Percentiles rank a stretch among this genome's conserved stretches.
These are phyloP conservation scores for Andrena chrysosceles DNA, from an alignment of 2,888 invertebrate genomes.

Conservation along the genomic window DNA sequence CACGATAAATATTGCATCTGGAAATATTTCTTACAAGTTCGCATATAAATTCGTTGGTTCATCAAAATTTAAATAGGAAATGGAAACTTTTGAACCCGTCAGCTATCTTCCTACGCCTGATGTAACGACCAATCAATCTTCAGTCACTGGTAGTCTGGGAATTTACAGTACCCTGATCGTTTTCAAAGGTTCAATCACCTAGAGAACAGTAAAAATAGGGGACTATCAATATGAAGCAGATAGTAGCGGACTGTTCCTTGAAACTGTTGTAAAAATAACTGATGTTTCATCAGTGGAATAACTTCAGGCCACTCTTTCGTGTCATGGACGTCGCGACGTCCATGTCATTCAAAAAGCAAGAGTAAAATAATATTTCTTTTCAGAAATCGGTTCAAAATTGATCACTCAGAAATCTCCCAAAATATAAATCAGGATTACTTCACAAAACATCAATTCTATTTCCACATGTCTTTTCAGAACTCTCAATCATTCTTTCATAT, in stretches of 20 bases:
- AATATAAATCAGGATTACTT: background rate
- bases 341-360: background rate
- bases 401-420: background rate
- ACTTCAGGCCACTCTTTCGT: slow-evolving; percentile 35
- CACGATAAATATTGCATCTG: too few species aligned
- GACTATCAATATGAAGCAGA: slow-evolving; percentile 50
- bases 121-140: background rate
- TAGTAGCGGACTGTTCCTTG: slow-evolving; percentile 39
- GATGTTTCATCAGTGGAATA: slow-evolving; percentile 43
- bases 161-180: background rate
- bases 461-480: too few species aligned
- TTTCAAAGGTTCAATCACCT: slow-evolving; percentile 53
- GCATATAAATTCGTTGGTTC: background rate
- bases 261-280: slow-evolving; percentile 49
- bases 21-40: background rate
- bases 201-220: slow-evolving; percentile 47
- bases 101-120: background rate
- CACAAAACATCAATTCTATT: too few species aligned
- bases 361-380: background rate
- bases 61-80: background rate
- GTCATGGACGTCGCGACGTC: slow-evolving; percentile 25
- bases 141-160: background rate
- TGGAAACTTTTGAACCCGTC: background rate
- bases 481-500: too few species aligned
- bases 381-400: background rate